These are phyloP conservation scores for Silurus meridionalis DNA, from an alignment of 2,113 vertebrate species.

Conservation along the genomic window DNA sequence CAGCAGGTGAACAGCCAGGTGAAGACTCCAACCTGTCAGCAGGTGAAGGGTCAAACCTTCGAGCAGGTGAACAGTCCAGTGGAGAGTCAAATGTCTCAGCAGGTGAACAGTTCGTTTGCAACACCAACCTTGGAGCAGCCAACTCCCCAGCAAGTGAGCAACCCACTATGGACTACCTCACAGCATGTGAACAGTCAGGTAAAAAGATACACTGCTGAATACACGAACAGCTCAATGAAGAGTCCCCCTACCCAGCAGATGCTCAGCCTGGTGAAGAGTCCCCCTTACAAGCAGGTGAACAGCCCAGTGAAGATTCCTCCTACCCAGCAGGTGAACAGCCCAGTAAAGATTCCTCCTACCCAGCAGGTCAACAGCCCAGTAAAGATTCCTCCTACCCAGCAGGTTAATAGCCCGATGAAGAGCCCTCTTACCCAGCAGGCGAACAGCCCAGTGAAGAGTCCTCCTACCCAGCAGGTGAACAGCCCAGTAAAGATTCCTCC, in stretches of 20 bases:
- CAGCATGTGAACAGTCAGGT: background rate
- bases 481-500: background rate
- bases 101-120: background rate
- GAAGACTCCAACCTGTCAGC: background rate
- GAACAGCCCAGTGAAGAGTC: background rate
- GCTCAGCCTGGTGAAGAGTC: background rate
- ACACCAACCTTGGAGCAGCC: background rate
- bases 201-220: background rate
- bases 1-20: background rate
- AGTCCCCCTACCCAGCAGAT: background rate
- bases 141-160: background rate
- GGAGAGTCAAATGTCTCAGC: background rate
- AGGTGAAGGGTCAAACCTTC: background rate
- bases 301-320: background rate
- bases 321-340: background rate
- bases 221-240: background rate
- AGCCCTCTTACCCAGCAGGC: background rate
- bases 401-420: background rate
- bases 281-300: background rate
- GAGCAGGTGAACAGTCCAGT: slow-evolving; percentile 11
- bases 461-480: background rate
- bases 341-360: too few relatives aligned
- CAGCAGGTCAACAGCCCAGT: too few relatives aligned
- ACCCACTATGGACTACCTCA: background rate
- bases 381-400: too few relatives aligned